A percentile compares a stretch with the other conserved stretches of the same genome.
Conservation (phyloP, 2,888 invertebrate species). For the Drosophila rellima region DNA sequence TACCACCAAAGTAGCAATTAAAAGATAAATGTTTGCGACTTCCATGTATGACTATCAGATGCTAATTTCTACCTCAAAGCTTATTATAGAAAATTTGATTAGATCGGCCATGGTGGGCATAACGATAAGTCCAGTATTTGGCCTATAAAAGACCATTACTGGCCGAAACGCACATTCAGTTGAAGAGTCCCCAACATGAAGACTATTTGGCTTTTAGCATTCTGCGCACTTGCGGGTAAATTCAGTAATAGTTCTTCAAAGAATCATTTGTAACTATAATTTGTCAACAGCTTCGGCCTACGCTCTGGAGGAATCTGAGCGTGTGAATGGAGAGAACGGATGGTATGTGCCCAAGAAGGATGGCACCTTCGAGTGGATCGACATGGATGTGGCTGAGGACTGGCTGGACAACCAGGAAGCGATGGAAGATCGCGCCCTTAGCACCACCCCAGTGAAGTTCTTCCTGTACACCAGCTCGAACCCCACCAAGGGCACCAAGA, state of each 20-base stretch:
- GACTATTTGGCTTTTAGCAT: constrained; percentile 50
- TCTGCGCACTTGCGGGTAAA: constrained; percentile 51
- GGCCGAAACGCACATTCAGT: constrained; percentile 22
- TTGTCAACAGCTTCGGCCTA: constrained; percentile 38
- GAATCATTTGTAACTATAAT: not conserved
- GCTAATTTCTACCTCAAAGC: constrained; percentile 25
- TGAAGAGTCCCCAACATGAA: constrained; percentile 46
- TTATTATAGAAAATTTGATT: constrained; percentile 32
- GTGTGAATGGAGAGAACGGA: constrained; percentile 73
- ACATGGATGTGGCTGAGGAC: constrained; percentile 62
- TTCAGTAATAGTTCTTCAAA: not conserved
- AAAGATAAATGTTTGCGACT: constrained; percentile 31
- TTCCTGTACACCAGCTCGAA: constrained; percentile 77
- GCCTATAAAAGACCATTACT: constrained; percentile 52
- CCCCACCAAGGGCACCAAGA: constrained; percentile 59
- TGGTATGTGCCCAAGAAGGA: constrained; percentile 72
- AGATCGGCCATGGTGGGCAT: constrained; percentile 5
- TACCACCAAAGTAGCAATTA: constrained; percentile 36
- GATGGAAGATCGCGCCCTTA: constrained; percentile 43
- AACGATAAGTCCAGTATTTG: constrained; percentile 15
- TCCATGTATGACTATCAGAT: constrained; percentile 33
- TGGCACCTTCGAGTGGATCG: constrained; percentile 67
- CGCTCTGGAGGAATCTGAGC: constrained; percentile 60
- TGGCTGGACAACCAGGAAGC: constrained; percentile 47
- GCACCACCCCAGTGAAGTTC: constrained; percentile 59